Evolutionary conservation across 1,140 invertebrate genomes (phyloP), one percentile per base, ranked within the genome.

Genomic region (Nephotettix cincticeps): DNA sequence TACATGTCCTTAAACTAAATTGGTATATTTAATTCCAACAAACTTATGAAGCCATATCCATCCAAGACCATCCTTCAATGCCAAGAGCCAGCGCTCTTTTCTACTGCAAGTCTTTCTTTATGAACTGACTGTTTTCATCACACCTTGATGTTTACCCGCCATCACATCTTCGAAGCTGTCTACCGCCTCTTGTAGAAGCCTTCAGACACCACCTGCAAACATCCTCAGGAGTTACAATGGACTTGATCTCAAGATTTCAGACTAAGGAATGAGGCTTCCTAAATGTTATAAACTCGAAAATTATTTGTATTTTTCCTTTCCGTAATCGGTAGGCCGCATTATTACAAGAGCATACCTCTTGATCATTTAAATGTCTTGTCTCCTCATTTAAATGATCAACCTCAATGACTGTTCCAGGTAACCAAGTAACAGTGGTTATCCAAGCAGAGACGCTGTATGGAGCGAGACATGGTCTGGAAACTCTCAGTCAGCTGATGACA

Each of bases 391-490:
- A n/a, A n/a, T n/a, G n/a, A n/a, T n/a, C n/a, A n/a, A n/a, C n/a
- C n/a, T n/a, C n/a, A n/a, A n/a, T n/a, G n/a, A n/a, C n/a, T 51
- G 70, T 78, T 82, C 32, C 76, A 86, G 86, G 79, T 25, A 79
- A 78, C 28, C 9, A 47, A 23, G 28, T 74, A 17, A 28, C 11
- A 17, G 86, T 91, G 1, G 80, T 85, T n/a, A 87, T 93, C 13
- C 78, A 78, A 6, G 87, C 88, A 0, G 76, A 77, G 13, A 91
- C 90, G 0, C 86, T 91, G n/a, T 94, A 86, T 76, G 92, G 92
- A 1, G 89, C 87, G 0, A 83, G 92, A 1, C 90, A 93, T 76
- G 91, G 82, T n/a, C 80, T 93, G 47, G 91, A 94, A 80, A 92
- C 91, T 1, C 79, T 93, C 14, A 85, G 85, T 1, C 91, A 93